Evolutionary conservation across 2,888 invertebrate genomes (phyloP).

Genomic region (Ophioninae sp.): DNA sequence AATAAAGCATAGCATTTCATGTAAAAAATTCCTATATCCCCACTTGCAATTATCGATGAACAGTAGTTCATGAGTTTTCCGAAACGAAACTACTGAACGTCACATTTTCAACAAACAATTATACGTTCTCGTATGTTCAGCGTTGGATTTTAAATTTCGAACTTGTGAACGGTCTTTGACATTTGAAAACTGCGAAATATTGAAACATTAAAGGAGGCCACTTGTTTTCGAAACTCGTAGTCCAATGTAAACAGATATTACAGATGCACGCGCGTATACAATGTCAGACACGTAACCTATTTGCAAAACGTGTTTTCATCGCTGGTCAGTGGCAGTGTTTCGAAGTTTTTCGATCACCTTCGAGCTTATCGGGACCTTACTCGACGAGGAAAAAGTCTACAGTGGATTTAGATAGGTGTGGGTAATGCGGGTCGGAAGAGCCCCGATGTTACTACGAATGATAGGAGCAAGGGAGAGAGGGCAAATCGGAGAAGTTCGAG

Average conservation of each 20-base stretch:
- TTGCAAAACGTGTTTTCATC: background rate
- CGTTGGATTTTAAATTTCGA: background rate
- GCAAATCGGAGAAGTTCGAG: conserved; percentile 61
- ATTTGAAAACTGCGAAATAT: background rate
- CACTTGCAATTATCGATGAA: background rate
- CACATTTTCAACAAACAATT: background rate
- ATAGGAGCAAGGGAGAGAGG: conserved; percentile 28
- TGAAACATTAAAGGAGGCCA: background rate
- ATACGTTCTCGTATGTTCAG: background rate
- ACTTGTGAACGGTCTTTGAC: background rate
- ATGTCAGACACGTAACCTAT: background rate
- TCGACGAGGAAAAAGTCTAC: conserved; percentile 14
- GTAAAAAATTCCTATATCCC: background rate
- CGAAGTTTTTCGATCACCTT: conserved; percentile 19
- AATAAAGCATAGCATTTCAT: background rate
- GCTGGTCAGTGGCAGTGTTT: conserved; percentile 24
- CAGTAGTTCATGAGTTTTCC: background rate
- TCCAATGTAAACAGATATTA: no score
- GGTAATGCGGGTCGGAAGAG: conserved; percentile 36
- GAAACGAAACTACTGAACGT: background rate
- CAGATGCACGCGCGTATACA: background rate
- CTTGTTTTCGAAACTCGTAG: background rate
- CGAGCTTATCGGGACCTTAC: conserved; percentile 28
- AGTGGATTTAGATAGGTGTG: conserved; percentile 30
- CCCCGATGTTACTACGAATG: conserved; percentile 29